Evolutionary conservation across 2,113 vertebrate genomes (phyloP).

Genomic region (Cyprinus carpio): DNA sequence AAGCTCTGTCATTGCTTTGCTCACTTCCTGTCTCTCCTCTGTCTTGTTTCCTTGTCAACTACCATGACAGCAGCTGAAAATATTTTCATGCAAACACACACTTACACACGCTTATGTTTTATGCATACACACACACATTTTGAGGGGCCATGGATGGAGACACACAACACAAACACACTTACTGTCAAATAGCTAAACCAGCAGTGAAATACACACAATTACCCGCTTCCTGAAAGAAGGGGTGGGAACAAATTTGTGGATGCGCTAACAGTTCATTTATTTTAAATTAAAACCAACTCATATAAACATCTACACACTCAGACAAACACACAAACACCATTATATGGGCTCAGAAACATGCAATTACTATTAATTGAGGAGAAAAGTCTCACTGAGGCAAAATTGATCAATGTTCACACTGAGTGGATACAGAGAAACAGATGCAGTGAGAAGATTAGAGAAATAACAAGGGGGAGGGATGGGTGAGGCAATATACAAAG

Average conservation of each 20-base stretch:
- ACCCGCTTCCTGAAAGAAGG: background rate
- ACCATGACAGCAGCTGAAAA: slow-evolving; percentile 40
- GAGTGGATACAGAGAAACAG: slow-evolving; percentile 29
- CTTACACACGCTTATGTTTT: slow-evolving; percentile 21
- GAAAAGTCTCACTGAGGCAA: slow-evolving; percentile 17
- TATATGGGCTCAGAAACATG: slow-evolving; percentile 44
- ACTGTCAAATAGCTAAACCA: slow-evolving; percentile 11
- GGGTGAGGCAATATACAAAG: background rate
- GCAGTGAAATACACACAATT: background rate
- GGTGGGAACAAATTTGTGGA: background rate
- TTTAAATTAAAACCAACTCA: slow-evolving; percentile 40
- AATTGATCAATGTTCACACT: slow-evolving; percentile 46
- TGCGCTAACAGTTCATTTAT: slow-evolving; percentile 32
- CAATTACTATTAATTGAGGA: slow-evolving; percentile 51
- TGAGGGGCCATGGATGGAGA: background rate
- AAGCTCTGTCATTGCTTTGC: slow-evolving; percentile 4
- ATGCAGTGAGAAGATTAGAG: background rate
- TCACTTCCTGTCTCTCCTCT: slow-evolving; percentile 36
- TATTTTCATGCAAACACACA: slow-evolving; percentile 28
- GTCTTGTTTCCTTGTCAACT: slow-evolving; percentile 36
- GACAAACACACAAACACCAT: slow-evolving; percentile 16
- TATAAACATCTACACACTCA: slow-evolving; percentile 10
- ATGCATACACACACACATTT: slow-evolving; percentile 28
- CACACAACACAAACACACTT: slow-evolving; percentile 3
- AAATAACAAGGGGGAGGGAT: background rate